Evolutionary conservation across 2,113 vertebrate genomes (phyloP), one percentile per base, ranked within the genome.

Genomic region (Dendropsophus ebraccatus): DNA sequence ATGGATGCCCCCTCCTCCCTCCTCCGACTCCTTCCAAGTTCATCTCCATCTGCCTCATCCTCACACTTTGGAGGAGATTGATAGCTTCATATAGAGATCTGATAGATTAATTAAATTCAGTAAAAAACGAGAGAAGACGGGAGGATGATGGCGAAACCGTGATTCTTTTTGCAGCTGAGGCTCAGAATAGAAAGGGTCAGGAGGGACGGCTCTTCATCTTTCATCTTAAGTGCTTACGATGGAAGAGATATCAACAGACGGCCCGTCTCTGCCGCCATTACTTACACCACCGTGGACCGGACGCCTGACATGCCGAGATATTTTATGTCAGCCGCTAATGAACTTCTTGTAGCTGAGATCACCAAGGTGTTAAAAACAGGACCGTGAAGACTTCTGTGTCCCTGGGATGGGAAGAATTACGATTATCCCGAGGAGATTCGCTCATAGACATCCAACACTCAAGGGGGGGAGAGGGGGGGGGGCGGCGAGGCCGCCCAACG

Each of bases 221-320:
- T 70, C 49, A 72, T 83, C 11, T 72, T 32, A 83, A 83, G 81
- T 72, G 67, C 65, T 54, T 49, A 28, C 52, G 13, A 83, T 83
- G 81, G 65, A 37, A 6, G 37, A 70, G 17, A 21, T 25, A 60
- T 67, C 80, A 23, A 16, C 23, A 69, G 45, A 83, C 65, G 21
- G 49, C 41, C 47, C 32, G 28, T 70, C 81, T 72, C 8, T 14
- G 80, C 65, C 9, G 35, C 54, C 54, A 60, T 80, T 62, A 80
- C 54, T 45, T 54, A 58, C 52, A n/a, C 12, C 56, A 54, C 17
- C 32, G 16, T 2, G 4, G 76, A 21, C 76, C 30, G 75, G 4
- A 16, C 12, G 30, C 30, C 17, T 23, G 52, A 58, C 76, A 37
- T 23, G 10, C 76, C 21, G 1, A 41, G n/a, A 58, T 58, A 78